A percentile compares a stretch with the other conserved stretches of the same genome.
phyloP scores from a whole-genome alignment of 1,140 invertebrate species.

The Temnothorax curvispinosus region DNA sequence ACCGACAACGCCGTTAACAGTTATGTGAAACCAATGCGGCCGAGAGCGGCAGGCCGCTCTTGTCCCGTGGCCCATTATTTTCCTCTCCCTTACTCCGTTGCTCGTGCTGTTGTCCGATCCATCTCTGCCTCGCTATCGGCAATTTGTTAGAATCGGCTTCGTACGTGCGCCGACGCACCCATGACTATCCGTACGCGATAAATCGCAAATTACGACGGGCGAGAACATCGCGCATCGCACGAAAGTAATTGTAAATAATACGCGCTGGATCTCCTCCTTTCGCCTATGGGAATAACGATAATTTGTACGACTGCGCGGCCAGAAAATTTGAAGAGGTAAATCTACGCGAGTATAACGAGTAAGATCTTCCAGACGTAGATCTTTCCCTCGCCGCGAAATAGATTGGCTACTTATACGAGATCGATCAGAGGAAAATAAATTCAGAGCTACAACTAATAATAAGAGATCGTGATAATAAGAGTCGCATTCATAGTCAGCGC shows the following conservation, averaged over 20 bases:
- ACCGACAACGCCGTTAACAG: constrained; percentile 69
- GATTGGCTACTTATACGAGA: background rate
- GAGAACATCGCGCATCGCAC: constrained; percentile 36
- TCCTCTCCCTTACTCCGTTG: constrained; percentile 36
- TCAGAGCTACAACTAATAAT: background rate
- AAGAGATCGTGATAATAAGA: background rate
- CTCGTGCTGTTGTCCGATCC: constrained; percentile 40
- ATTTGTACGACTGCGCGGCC: constrained; percentile 21
- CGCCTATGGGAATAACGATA: constrained; percentile 37
- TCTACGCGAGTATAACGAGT: background rate
- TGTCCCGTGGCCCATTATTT: constrained; percentile 45
- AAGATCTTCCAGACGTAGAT: background rate
- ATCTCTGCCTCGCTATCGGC: constrained; percentile 62
- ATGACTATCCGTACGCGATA: constrained; percentile 36
- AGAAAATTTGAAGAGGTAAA: constrained; percentile 11
- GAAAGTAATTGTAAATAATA: constrained; percentile 51
- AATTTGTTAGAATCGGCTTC: constrained; percentile 60
- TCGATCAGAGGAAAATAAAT: background rate
- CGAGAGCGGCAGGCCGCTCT: background rate
- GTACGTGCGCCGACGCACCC: constrained; percentile 62
- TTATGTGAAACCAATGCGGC: constrained; percentile 62
- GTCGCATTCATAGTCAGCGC: too few relatives aligned
- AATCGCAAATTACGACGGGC: constrained; percentile 52
- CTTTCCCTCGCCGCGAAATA: background rate
- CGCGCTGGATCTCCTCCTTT: background rate